These are phyloP conservation scores for Colletes collaris DNA, from an alignment of 2,888 invertebrate species.

Conservation along the genomic window DNA sequence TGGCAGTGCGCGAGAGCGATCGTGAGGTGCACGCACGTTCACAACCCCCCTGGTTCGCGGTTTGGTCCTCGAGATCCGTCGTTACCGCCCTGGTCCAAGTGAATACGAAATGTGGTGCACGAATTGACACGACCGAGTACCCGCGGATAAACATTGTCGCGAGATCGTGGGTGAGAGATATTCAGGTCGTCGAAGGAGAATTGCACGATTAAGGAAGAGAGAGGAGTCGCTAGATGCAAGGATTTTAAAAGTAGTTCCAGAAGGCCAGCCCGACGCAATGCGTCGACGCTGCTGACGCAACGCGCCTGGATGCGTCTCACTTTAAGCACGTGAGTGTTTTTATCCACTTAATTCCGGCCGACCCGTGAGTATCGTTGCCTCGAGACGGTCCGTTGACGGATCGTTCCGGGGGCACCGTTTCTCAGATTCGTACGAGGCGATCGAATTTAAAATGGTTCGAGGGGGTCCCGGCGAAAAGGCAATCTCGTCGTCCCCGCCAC, in stretches of 20 bases:
- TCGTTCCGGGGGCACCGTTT: constrained; percentile 2
- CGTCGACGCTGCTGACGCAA: constrained; percentile 84
- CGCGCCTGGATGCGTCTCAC: constrained; percentile 88
- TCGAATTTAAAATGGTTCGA: constrained; percentile 56
- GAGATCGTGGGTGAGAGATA: constrained; percentile 13
- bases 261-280: constrained; percentile 83
- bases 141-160: constrained; percentile 10
- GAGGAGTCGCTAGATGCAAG: constrained; percentile 75
- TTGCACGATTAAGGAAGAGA: constrained; percentile 60
- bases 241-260: constrained; percentile 82
- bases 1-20: constrained; percentile 28
- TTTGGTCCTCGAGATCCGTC: no score
- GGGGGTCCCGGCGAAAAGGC: constrained; percentile 44
- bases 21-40: constrained; percentile 29
- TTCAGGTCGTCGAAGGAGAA: constrained; percentile 37
- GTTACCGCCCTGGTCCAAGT: no score
- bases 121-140: no score
- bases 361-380: not conserved
- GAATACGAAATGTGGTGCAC: no score
- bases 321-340: constrained; percentile 87
- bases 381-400: not conserved
- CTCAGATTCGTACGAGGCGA: constrained; percentile 15
- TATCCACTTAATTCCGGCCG: constrained; percentile 13
- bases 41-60: no score
- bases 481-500: constrained; percentile 59